phyloP scores from a whole-genome alignment of 2,113 vertebrate genomes.

The Azemiops feae region DNA sequence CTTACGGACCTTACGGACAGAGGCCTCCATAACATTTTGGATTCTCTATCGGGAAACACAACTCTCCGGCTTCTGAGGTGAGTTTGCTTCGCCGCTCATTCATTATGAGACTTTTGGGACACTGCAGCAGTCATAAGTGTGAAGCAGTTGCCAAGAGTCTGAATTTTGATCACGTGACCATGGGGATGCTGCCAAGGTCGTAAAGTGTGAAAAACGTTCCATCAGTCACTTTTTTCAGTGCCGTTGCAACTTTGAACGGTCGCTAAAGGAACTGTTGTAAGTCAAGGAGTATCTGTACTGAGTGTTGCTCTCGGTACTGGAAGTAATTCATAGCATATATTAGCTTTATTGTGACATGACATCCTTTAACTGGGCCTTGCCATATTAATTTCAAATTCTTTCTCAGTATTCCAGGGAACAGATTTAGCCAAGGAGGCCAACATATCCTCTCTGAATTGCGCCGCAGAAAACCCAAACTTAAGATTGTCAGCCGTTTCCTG shows the following conservation, averaged over 20 bases:
- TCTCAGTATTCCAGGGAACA: conserved; percentile 65
- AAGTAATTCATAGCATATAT: not conserved
- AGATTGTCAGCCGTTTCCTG: conserved; percentile 64
- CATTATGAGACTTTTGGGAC: no score
- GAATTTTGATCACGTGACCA: no score
- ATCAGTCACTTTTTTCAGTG: no score
- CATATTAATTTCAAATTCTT: not conserved
- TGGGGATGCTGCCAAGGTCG: no score
- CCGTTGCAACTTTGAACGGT: no score
- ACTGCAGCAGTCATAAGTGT: no score
- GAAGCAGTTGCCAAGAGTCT: no score
- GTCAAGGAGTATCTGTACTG: not conserved
- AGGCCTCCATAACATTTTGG: conserved; percentile 63
- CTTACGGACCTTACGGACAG: conserved; percentile 70
- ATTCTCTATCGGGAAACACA: conserved; percentile 63
- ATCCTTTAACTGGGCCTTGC: not conserved
- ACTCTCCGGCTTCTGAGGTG: conserved; percentile 65
- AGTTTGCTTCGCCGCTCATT: not conserved
- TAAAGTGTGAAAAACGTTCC: no score
- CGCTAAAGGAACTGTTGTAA: no score
- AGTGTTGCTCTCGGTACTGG: not conserved
- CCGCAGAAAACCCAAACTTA: conserved; percentile 38
- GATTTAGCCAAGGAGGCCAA: conserved; percentile 55
- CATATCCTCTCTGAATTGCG: conserved; percentile 52
- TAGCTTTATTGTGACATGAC: not conserved